These are phyloP conservation scores for Temnothorax nylanderi DNA, from an alignment of 1,140 invertebrate genomes.

Conservation along the genomic window DNA sequence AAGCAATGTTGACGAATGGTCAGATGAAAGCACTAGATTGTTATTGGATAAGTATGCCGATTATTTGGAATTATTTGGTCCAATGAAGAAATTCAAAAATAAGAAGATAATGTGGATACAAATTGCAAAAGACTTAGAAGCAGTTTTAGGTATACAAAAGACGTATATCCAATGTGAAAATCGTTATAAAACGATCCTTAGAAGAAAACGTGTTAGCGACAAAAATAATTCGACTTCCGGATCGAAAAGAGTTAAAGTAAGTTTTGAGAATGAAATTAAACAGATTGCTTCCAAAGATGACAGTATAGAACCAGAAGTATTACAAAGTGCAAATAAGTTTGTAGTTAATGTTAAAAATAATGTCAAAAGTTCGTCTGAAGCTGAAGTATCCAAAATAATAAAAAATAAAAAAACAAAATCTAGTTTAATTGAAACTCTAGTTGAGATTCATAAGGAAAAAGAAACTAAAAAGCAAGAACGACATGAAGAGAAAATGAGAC, in stretches of 20 bases:
- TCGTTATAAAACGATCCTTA: not conserved
- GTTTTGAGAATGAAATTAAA: constrained; percentile 1
- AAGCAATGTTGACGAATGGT: not conserved
- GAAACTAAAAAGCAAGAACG: not conserved
- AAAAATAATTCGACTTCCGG: not conserved
- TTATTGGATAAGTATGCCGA: not conserved
- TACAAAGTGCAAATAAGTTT: not conserved
- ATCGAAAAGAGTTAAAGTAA: not conserved
- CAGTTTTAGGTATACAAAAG: not conserved
- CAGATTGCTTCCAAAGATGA: not conserved
- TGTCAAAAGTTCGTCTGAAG: not conserved
- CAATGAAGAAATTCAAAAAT: not conserved
- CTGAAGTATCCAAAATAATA: not conserved
- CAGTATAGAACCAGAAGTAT: not conserved
- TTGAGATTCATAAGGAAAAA: not conserved
- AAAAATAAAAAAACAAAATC: not conserved
- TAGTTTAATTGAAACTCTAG: not conserved
- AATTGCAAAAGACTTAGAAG: not conserved
- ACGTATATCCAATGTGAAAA: not conserved
- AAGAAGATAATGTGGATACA: not conserved
- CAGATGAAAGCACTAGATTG: not conserved
- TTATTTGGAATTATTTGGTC: not conserved
- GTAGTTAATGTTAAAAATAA: not conserved
- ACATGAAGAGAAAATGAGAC: not conserved
- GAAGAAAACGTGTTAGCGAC: not conserved